A percentile compares a stretch with the other conserved stretches of the same genome.
phyloP scores from a whole-genome alignment of 64 coral and sea anemone species.

The Platygyra sinensis region DNA sequence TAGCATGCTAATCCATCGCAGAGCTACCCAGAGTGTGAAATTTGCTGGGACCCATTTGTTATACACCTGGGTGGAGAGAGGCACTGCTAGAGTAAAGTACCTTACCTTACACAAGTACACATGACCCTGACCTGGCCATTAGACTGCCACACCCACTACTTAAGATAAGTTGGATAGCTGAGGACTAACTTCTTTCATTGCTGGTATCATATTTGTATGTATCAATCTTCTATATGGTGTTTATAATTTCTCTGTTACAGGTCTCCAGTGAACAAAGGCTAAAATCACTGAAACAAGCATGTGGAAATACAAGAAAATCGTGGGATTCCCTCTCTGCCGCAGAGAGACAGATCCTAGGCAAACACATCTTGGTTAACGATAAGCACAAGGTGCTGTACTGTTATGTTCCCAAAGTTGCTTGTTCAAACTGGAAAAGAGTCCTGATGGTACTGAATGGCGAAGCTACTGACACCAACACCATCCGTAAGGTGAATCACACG shows the following conservation, averaged over 20 bases:
- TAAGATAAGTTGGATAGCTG: too few species aligned
- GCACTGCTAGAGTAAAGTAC: too few species aligned
- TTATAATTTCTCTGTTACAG: not conserved
- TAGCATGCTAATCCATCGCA: too few species aligned
- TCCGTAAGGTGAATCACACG: conserved; percentile 63
- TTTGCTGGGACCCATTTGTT: too few species aligned
- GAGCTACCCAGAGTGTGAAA: too few species aligned
- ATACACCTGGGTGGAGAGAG: too few species aligned
- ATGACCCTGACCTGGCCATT: too few species aligned
- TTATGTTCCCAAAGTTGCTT: conserved; percentile 77
- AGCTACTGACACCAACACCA: conserved; percentile 40
- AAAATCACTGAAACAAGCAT: not conserved
- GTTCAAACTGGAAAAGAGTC: conserved; percentile 85
- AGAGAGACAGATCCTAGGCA: conserved; percentile 1
- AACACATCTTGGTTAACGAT: conserved; percentile 68
- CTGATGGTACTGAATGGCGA: conserved; percentile 62
- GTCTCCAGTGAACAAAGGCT: not conserved
- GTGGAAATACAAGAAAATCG: not conserved
- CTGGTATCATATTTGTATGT: too few species aligned
- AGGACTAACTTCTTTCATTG: too few species aligned
- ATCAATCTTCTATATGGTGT: too few species aligned
- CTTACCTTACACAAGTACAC: too few species aligned
- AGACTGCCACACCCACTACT: too few species aligned
- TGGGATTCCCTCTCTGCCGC: conserved; percentile 42
- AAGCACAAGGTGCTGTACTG: conserved; percentile 70